Base-by-base conservation (phyloP, 2,113 vertebrate genomes). In the Leucosticte australis region DNA sequence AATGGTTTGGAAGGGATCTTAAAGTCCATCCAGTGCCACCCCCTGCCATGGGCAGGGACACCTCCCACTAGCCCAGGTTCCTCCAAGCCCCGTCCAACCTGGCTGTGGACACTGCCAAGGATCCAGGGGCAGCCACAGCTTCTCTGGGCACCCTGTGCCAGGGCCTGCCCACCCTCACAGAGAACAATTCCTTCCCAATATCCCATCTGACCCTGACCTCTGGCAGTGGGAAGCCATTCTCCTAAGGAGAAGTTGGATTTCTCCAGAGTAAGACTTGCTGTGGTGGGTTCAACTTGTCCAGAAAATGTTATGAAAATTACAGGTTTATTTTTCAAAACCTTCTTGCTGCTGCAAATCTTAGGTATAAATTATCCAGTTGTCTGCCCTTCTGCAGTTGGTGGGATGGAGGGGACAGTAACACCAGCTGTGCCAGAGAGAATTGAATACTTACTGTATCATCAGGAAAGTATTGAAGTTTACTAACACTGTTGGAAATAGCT, bases 21-120 rank as follows among this genome's bases (percentile, higher is more conserved):
- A 19, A 27, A 62, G 26, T 4, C 3, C n/a, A 22, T 15, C 21
- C 24, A 8, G 20, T 75, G 2, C 13, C 39, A 30, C 9, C 13
- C 12, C 60, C 13, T 52, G 28, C 52, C 60, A 20, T 0, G 19
- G 42, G 27, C 33, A 44, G 44, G 22, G 37, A 13, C 78, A 60
- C 9, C 9, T 68, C 2, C n/a, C 39, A 30, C 24, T 7, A 1
- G 0, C 24, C 55, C 70, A 68, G 39, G 7, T 0, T 75, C 24
- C 53, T 83, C 55, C 53, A 53, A 75, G 5, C 20, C 13, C 24
- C 0, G 0, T n/a, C 62, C 62, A 83, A 0, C 16, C 62, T 60
- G 33, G 20, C 39, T 24, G 35, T 53, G 78, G 39, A 7, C n/a
- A 60, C 24, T 83, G 0, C 24, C 46, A 83, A 39, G 24, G 39